These are phyloP conservation scores for Eulemur rubriventer DNA, from an alignment of 2,797 vertebrate species.

Conservation along the genomic window DNA sequence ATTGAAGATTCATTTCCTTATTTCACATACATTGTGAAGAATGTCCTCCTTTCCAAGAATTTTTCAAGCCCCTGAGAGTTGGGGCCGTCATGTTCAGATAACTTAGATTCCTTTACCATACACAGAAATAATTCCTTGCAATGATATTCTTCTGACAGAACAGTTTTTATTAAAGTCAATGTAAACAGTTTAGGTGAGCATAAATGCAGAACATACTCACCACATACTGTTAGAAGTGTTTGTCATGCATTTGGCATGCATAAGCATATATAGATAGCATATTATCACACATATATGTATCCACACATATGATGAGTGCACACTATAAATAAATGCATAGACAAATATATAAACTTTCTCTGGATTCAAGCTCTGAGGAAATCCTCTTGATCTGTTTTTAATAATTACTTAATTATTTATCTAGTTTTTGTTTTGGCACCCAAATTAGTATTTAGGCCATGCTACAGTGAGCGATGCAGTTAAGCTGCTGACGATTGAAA, in stretches of 20 bases:
- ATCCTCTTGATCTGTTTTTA: background rate
- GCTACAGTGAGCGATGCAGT: accelerated
- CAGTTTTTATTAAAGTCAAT: accelerated
- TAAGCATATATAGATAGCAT: accelerated
- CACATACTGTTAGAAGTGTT: accelerated
- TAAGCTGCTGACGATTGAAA: background rate
- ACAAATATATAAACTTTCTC: accelerated
- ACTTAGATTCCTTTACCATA: background rate
- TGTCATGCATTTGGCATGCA: accelerated
- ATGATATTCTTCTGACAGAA: accelerated
- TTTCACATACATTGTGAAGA: background rate
- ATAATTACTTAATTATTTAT: no score
- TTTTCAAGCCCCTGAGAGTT: background rate
- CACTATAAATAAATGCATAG: background rate
- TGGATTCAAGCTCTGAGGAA: no score
- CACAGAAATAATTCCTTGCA: accelerated
- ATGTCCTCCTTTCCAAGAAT: accelerated
- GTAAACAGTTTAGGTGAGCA: background rate
- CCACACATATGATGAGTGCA: background rate
- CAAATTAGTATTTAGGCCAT: background rate
- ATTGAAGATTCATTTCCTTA: background rate
- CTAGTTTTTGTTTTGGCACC: no score
- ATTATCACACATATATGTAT: accelerated
- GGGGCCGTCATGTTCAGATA: background rate
- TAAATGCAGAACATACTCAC: accelerated